phyloP scores from a whole-genome alignment of 2,113 vertebrate genomes.

The Apodemus speciosus region DNA sequence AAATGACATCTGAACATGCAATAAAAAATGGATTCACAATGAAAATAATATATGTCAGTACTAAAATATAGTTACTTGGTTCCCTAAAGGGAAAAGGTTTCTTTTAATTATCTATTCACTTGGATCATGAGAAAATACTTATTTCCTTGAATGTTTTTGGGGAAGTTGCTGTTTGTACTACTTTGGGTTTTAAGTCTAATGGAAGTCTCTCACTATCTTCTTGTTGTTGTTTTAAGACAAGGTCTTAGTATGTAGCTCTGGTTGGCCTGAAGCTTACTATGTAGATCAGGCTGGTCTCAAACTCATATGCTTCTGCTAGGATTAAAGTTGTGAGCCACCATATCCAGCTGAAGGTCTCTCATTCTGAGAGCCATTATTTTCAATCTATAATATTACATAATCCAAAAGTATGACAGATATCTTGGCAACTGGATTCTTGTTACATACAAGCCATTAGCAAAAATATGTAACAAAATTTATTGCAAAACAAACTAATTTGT shows the following conservation, averaged over 20 bases:
- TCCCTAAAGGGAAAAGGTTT: conserved; percentile 75
- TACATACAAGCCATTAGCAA: conserved; percentile 82
- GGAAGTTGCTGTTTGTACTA: conserved; percentile 39
- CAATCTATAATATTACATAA: conserved; percentile 63
- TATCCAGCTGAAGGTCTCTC: not conserved
- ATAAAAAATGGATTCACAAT: conserved; percentile 81
- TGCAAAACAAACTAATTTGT: conserved; percentile 71
- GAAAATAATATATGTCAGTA: conserved; percentile 78
- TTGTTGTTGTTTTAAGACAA: not conserved
- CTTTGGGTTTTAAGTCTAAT: not conserved
- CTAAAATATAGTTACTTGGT: conserved; percentile 81
- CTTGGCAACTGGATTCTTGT: conserved; percentile 75
- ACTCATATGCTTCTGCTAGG: not conserved
- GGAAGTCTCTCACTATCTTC: not conserved
- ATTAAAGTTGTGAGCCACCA: not conserved
- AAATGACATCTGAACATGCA: conserved; percentile 77
- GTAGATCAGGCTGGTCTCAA: not conserved
- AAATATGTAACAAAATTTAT: conserved; percentile 78
- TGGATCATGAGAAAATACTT: conserved; percentile 71
- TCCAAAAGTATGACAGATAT: conserved; percentile 77
- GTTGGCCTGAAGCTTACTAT: no score
- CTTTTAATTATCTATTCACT: conserved; percentile 68
- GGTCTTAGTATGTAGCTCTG: not conserved
- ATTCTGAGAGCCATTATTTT: conserved; percentile 63
- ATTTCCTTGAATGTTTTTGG: conserved; percentile 55